Evolutionary conservation across 2,888 invertebrate species (phyloP), one percentile per base, ranked within the genome.

Genomic region (Antheraea assamensis): DNA sequence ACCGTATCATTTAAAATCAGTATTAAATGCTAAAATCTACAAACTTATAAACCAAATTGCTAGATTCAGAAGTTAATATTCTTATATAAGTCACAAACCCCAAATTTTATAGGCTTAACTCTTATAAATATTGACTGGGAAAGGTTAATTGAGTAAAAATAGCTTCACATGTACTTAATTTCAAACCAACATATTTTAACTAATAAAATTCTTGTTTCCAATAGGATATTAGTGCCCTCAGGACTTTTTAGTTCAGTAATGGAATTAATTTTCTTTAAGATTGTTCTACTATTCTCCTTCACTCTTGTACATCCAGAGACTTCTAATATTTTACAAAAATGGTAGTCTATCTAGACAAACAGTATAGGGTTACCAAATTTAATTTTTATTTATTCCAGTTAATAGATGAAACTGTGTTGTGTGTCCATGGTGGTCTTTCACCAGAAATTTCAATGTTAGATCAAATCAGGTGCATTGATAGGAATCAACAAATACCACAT

Each of bases 401-500:
- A 87, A 99, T 99, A 88, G 99, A 99, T 94, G 99, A 99, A 92
- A 97, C 98, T 92, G 97, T 99, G 74, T 95, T 99, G 79, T 99
- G 99, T 95, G 98, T 99, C 71, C 99, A 99, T 89, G 99, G 99
- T 77, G 99, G 99, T 27, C 95, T 99, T 74, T 99, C 99, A 79
- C 99, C 99, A 70, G 98, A 98, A 87, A 98, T 99, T 85, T 98
- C 97, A 87, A 98, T 99, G 76, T 95, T 99, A 81, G 99, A 99
- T 95, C 98, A 99, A 95, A 99, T 99, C 87, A 96, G 99, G 82
- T 97, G 97, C 81, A 98, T 99, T 87, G 98, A 99, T 86, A 96
- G 99, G 84, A 98, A 99, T 92, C 98, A 98, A 91, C 99, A 99
- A 95, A 99, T 99, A 87, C 99, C 99, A 68, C 99, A 99, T 88